These are phyloP conservation scores for Apamea monoglypha DNA, from an alignment of 2,888 invertebrate species.

Conservation along the genomic window DNA sequence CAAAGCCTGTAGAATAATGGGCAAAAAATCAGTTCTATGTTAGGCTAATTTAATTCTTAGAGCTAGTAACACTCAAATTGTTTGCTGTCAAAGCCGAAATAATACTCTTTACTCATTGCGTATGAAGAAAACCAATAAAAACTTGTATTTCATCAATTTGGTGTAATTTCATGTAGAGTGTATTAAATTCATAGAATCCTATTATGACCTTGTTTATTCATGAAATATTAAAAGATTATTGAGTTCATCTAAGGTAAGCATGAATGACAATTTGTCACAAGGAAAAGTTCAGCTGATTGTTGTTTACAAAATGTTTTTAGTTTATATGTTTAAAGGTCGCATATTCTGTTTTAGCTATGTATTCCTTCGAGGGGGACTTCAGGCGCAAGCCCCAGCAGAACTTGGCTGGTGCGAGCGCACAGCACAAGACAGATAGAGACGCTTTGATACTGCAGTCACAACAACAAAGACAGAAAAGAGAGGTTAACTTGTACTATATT, in stretches of 20 bases:
- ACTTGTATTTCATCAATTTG: constrained; percentile 59
- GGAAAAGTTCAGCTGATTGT: constrained; percentile 79
- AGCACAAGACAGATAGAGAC: constrained; percentile 92
- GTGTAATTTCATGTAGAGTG: constrained; percentile 55
- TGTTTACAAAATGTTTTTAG: constrained; percentile 76
- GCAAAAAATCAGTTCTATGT: not conserved
- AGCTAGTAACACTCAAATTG: constrained; percentile 49
- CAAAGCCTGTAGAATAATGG: not conserved
- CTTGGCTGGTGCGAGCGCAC: constrained; percentile 95
- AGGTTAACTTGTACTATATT: constrained; percentile 88
- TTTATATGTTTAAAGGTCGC: constrained; percentile 27
- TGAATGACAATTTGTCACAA: constrained; percentile 49
- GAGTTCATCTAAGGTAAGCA: constrained; percentile 62
- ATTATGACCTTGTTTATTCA: constrained; percentile 61
- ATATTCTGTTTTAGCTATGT: constrained; percentile 85
- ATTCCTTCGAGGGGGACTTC: constrained; percentile 97
- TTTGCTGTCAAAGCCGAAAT: constrained; percentile 64
- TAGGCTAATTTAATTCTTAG: not conserved
- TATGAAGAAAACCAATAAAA: constrained; percentile 64
- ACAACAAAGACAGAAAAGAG: constrained; percentile 96
- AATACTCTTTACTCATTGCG: constrained; percentile 58
- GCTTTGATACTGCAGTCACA: constrained; percentile 95
- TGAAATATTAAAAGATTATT: constrained; percentile 54
- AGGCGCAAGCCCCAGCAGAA: constrained; percentile 96
- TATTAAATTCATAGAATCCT: constrained; percentile 47